Evolutionary conservation across 2,888 invertebrate genomes (phyloP).

Genomic region (Nyleta sp.): DNA sequence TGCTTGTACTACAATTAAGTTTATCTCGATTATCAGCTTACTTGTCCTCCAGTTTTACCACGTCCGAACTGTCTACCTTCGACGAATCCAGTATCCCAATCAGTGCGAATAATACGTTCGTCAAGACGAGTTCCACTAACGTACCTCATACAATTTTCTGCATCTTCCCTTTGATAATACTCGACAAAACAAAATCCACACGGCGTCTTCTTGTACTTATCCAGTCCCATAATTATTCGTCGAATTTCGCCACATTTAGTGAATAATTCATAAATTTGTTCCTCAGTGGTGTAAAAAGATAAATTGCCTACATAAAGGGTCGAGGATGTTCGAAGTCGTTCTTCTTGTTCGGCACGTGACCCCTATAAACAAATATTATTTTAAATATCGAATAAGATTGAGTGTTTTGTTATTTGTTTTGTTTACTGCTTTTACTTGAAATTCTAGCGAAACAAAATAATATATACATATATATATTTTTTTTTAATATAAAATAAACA

Average conservation of each 20-base stretch:
- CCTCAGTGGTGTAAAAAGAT: conserved; percentile 99
- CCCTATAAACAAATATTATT: too few species aligned
- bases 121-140: conserved; percentile 98
- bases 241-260: conserved; percentile 97
- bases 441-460: too few species aligned
- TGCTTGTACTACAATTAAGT: too few species aligned
- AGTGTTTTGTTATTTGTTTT: too few species aligned
- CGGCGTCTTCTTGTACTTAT: conserved; percentile 98
- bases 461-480: too few species aligned
- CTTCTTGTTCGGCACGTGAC: conserved; percentile 94
- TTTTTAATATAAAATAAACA: too few species aligned
- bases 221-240: conserved; percentile 98
- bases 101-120: conserved; percentile 97
- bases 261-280: conserved; percentile 98
- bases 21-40: conserved; percentile 79
- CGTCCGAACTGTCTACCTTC: conserved; percentile 99
- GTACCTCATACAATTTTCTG: conserved; percentile 93
- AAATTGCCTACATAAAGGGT: conserved; percentile 99
- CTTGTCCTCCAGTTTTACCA: conserved; percentile 99
- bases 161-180: conserved; percentile 90
- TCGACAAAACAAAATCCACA: conserved; percentile 99
- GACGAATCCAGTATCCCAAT: conserved; percentile 99
- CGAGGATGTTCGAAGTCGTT: conserved; percentile 87
- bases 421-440: too few species aligned
- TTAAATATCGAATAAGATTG: too few species aligned